Conservation (phyloP, 2,888 invertebrate genomes). For the Hydraecia micacea region DNA sequence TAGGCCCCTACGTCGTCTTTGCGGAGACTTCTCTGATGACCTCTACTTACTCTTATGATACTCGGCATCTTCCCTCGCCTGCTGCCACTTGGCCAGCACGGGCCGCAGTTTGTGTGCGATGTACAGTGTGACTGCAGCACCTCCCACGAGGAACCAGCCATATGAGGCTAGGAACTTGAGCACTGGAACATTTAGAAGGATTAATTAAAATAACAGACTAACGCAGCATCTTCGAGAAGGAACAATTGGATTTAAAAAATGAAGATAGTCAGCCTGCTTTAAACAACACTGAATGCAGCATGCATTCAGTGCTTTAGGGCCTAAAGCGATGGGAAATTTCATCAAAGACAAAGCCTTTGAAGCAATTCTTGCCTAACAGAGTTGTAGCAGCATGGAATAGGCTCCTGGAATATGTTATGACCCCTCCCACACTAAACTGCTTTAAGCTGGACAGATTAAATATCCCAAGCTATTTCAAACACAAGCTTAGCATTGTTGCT, state of each 20-base stretch:
- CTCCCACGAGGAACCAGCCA: slow-evolving; percentile 81
- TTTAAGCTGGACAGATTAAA: background rate
- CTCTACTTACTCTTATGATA: slow-evolving; percentile 80
- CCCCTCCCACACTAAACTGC: background rate
- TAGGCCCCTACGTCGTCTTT: too few relatives aligned
- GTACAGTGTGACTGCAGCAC: slow-evolving; percentile 61
- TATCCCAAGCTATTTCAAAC: too few relatives aligned
- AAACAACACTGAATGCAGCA: background rate
- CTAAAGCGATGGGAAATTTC: background rate
- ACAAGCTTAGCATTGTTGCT: too few relatives aligned
- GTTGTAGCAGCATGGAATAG: background rate
- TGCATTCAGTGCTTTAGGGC: too few relatives aligned
- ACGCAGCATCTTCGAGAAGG: background rate
- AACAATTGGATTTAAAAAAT: background rate
- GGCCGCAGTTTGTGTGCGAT: slow-evolving; percentile 68
- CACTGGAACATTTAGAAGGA: slow-evolving; percentile 66
- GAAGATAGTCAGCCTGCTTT: background rate
- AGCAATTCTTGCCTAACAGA: background rate
- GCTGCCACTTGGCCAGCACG: slow-evolving; percentile 70
- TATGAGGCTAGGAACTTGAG: slow-evolving; percentile 76
- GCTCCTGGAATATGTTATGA: background rate
- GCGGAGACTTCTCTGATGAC: background rate
- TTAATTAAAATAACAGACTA: background rate
- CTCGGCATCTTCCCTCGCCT: slow-evolving; percentile 79
- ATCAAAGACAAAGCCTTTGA: background rate